phyloP scores from a whole-genome alignment of 2,888 invertebrate species.

The Drosophila kambysellisi region DNA sequence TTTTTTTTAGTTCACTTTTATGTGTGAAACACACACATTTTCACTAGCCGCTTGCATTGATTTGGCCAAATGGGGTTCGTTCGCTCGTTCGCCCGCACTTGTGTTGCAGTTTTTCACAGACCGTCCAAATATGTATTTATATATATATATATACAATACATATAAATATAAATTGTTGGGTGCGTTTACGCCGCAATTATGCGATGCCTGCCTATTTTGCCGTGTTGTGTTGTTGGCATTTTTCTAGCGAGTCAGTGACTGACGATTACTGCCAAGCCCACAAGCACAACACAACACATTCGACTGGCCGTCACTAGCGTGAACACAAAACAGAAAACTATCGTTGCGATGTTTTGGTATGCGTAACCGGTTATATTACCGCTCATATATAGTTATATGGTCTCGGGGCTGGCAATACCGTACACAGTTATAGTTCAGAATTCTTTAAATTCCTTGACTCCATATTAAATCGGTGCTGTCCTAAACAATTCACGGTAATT shows the following conservation, averaged over 20 bases:
- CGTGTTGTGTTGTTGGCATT: conserved; percentile 75
- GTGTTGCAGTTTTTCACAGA: conserved; percentile 43
- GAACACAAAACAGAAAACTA: conserved; percentile 38
- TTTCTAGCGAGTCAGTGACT: conserved; percentile 62
- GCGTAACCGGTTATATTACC: conserved; percentile 61
- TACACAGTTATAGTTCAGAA: conserved; percentile 21
- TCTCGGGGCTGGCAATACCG: conserved; percentile 42
- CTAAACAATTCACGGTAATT: conserved; percentile 8
- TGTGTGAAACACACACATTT: conserved; percentile 45
- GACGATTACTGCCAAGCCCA: conserved; percentile 53
- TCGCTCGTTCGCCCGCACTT: neutral
- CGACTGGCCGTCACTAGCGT: conserved; percentile 51
- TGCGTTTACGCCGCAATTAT: conserved; percentile 62
- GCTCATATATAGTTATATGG: conserved; percentile 30
- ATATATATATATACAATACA: neutral
- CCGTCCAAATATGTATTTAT: conserved; percentile 23
- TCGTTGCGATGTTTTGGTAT: conserved; percentile 55
- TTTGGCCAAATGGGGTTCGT: conserved; percentile 29
- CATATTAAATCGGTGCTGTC: neutral
- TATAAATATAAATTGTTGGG: conserved; percentile 27
- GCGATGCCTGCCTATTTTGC: conserved; percentile 46
- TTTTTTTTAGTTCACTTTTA: conserved; percentile 48
- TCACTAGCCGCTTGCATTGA: conserved; percentile 31
- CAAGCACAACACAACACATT: neutral
- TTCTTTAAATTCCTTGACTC: conserved; percentile 8